Evolutionary conservation across 2,797 vertebrate species (phyloP).

Genomic region (Hyperoplus immaculatus): DNA sequence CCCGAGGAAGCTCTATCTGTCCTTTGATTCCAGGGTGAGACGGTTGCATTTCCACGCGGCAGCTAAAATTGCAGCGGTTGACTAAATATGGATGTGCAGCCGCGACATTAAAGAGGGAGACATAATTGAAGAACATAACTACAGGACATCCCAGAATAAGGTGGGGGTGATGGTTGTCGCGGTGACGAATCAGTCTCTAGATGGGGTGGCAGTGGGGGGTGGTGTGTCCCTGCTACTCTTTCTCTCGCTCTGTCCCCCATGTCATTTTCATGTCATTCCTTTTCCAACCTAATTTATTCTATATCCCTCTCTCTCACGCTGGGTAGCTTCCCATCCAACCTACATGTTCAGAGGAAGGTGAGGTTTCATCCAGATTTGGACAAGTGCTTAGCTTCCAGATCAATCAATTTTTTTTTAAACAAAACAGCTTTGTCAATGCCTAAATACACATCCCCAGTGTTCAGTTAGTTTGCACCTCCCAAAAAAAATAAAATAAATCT

Average conservation of each 20-base stretch:
- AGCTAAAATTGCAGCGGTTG: slow-evolving; percentile 86
- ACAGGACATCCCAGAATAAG: slow-evolving; percentile 86
- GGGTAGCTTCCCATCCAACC: slow-evolving; percentile 5
- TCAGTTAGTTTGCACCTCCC: background rate
- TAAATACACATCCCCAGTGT: background rate
- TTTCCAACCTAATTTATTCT: slow-evolving; percentile 14
- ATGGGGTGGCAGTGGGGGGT: slow-evolving; percentile 49
- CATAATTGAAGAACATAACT: slow-evolving; percentile 90
- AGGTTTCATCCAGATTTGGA: background rate
- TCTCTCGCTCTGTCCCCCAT: slow-evolving; percentile 34
- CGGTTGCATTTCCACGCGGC: slow-evolving; percentile 78
- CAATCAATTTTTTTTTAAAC: background rate
- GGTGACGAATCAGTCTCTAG: slow-evolving; percentile 80
- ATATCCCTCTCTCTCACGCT: slow-evolving; percentile 27
- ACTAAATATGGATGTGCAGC: slow-evolving; percentile 87
- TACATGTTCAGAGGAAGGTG: background rate
- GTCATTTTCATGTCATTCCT: slow-evolving; percentile 65
- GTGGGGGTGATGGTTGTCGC: slow-evolving; percentile 74
- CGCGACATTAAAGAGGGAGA: slow-evolving; percentile 86
- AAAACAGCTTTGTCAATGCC: background rate
- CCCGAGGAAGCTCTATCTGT: slow-evolving; percentile 80
- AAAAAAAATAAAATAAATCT: background rate
- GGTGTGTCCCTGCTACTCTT: slow-evolving; percentile 37
- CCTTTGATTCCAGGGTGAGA: slow-evolving; percentile 85
- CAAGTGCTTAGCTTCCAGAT: background rate